Conservation (phyloP, 2,113 vertebrate genomes). For the Acrocephalus arundinaceus region DNA sequence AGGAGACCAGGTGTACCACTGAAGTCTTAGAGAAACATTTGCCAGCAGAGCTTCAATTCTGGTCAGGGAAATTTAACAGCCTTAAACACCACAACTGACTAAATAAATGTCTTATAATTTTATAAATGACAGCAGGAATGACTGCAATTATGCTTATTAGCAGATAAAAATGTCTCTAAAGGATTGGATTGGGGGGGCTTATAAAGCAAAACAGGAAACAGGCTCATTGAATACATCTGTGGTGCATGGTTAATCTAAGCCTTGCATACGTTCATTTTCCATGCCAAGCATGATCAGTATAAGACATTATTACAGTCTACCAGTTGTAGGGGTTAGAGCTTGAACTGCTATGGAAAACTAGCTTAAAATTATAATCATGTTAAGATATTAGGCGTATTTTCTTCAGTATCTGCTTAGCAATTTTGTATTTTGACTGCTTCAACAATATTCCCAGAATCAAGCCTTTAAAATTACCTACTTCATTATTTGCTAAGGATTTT, state of each 20-base stretch:
- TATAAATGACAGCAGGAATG: constrained; percentile 55
- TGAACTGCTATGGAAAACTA: constrained; percentile 30
- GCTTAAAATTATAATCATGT: constrained; percentile 46
- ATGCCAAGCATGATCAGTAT: constrained; percentile 21
- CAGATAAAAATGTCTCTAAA: constrained; percentile 50
- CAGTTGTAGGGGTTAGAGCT: constrained; percentile 21
- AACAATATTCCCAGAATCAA: neutral
- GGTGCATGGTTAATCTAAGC: constrained; percentile 29
- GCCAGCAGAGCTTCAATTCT: neutral
- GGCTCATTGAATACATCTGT: constrained; percentile 40
- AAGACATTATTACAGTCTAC: constrained; percentile 32
- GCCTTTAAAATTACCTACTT: neutral
- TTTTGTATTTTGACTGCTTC: neutral
- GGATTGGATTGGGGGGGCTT: constrained; percentile 13
- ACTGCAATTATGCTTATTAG: constrained; percentile 53
- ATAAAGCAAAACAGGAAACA: constrained; percentile 50
- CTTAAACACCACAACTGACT: constrained; percentile 21
- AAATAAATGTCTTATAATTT: constrained; percentile 42
- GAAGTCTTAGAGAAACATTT: neutral
- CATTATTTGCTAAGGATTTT: neutral
- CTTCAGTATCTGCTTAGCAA: neutral
- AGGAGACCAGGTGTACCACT: neutral
- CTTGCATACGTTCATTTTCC: constrained; percentile 25
- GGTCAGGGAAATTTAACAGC: constrained; percentile 32
- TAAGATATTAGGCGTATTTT: constrained; percentile 5